Evolutionary conservation across 2,113 vertebrate species (phyloP).

Genomic region (Tapirus terrestris): DNA sequence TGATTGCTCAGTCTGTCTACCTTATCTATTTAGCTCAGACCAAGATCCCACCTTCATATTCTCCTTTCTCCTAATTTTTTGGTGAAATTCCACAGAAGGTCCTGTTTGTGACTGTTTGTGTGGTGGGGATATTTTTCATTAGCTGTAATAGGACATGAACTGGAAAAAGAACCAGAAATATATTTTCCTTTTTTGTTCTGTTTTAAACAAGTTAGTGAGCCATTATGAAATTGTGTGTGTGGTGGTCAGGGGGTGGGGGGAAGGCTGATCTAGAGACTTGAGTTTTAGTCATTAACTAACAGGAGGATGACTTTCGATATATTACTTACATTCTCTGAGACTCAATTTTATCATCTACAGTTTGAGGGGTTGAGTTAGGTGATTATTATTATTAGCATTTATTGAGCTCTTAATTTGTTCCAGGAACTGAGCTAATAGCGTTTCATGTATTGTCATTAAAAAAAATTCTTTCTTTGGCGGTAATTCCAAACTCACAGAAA

Average conservation of each 20-base stretch:
- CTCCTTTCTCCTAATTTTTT: conserved; percentile 2
- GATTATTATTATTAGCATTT: conserved; percentile 6
- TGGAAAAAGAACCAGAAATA: neutral
- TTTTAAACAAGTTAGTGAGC: conserved; percentile 9
- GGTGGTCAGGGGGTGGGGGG: neutral
- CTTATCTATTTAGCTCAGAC: neutral
- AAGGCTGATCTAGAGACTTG: neutral
- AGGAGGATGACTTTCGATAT: neutral
- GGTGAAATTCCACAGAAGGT: neutral
- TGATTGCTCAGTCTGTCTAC: neutral
- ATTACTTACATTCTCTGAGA: neutral
- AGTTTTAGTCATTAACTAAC: neutral
- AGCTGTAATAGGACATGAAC: neutral
- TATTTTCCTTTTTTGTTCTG: neutral
- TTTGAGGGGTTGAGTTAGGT: neutral
- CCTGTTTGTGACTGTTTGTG: neutral
- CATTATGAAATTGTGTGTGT: neutral
- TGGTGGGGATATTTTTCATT: neutral
- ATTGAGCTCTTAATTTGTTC: conserved; percentile 27
- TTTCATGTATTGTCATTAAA: neutral
- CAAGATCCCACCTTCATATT: neutral
- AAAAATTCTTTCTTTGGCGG: neutral
- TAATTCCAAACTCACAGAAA: neutral
- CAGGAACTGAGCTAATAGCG: neutral
- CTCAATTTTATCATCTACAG: conserved; percentile 5